Percentiles rank a stretch among this genome's conserved stretches.
Evolutionary conservation across 2,797 vertebrate genomes (phyloP).

Genomic region (Molossus molossus): DNA sequence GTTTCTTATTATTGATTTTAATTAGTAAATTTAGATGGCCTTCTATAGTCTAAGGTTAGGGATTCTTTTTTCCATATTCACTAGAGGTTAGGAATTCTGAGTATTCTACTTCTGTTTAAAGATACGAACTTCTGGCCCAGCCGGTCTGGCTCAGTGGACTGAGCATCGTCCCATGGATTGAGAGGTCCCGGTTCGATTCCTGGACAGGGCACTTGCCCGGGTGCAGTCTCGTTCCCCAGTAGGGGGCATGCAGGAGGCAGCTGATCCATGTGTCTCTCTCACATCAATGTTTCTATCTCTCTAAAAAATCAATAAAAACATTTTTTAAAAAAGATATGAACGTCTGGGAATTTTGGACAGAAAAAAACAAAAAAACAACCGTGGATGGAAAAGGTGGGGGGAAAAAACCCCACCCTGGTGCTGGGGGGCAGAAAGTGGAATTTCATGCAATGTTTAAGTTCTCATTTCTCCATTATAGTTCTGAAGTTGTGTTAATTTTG

Average conservation of each 20-base stretch:
- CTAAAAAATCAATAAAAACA: too few relatives aligned
- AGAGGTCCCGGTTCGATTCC: too few relatives aligned
- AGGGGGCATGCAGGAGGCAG: too few relatives aligned
- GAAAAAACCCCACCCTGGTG: background rate
- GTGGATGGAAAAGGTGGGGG: background rate
- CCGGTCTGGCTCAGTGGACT: too few relatives aligned
- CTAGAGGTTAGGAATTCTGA: conserved; percentile 42
- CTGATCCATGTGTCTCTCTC: too few relatives aligned
- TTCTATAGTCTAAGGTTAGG: background rate
- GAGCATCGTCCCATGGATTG: too few relatives aligned
- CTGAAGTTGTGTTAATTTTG: conserved; percentile 40
- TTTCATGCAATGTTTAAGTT: background rate
- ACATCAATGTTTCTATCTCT: too few relatives aligned
- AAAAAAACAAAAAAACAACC: background rate
- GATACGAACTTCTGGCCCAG: background rate
- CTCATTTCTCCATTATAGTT: background rate
- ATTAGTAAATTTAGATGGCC: conserved; percentile 35
- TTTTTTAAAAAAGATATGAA: background rate
- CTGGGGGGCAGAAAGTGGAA: background rate
- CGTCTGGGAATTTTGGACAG: conserved; percentile 47
- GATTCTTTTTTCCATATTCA: background rate
- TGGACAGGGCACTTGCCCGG: too few relatives aligned
- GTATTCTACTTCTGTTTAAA: background rate
- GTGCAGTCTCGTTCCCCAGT: too few relatives aligned
- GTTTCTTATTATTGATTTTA: conserved; percentile 63